These are phyloP conservation scores for Tetrax tetrax DNA, from an alignment of 2,113 vertebrate genomes.

Conservation along the genomic window DNA sequence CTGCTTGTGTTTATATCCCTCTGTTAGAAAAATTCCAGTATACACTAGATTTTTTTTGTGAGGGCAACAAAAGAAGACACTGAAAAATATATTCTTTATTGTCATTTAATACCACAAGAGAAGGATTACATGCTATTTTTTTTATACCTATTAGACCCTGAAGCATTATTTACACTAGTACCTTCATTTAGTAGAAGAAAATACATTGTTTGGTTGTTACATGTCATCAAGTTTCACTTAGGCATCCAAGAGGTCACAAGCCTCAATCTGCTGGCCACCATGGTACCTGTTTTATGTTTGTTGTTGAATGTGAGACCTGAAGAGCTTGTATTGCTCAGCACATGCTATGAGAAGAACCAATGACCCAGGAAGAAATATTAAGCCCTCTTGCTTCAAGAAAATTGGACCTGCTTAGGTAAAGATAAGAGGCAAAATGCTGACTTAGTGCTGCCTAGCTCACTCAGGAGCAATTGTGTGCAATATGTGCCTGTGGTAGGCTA, in stretches of 20 bases:
- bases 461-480: accelerated
- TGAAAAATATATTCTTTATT: background rate
- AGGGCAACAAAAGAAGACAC: background rate
- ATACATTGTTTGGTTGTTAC: background rate
- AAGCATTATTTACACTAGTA: background rate
- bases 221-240: background rate
- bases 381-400: background rate
- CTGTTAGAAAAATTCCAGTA: background rate
- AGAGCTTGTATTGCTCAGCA: background rate
- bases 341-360: accelerated
- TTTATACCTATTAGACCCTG: background rate
- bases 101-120: background rate
- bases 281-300: background rate
- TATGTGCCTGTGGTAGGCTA: background rate
- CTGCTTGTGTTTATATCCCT: constrained; percentile 1
- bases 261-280: background rate
- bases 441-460: background rate
- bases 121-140: background rate
- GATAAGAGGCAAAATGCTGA: background rate
- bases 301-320: background rate
- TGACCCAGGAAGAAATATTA: background rate
- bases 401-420: background rate
- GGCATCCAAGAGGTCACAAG: background rate
- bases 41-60: background rate
- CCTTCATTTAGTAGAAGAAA: background rate